Percentiles rank a stretch among this genome's conserved stretches.
phyloP scores from a whole-genome alignment of 2,113 vertebrate genomes.

The Marcusenius ussheri region DNA sequence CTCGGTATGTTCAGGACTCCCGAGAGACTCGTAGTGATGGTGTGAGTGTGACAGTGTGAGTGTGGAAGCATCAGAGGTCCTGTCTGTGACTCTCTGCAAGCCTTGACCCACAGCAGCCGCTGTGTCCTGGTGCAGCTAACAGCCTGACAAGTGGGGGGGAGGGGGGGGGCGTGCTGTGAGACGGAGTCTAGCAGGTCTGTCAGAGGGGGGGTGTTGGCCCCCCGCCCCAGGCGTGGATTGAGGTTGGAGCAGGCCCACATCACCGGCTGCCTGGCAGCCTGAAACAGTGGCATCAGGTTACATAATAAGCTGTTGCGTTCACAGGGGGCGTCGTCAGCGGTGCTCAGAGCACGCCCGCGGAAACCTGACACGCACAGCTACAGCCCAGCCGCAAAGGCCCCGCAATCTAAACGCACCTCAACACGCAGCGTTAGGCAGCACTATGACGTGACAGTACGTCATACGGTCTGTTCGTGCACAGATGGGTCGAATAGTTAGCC shows the following conservation, averaged over 20 bases:
- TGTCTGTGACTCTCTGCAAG: neutral
- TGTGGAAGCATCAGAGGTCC: neutral
- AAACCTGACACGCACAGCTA: constrained; percentile 30
- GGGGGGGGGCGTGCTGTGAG: neutral
- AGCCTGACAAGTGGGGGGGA: neutral
- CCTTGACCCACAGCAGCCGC: neutral
- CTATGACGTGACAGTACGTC: constrained; percentile 43
- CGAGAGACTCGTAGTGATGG: neutral
- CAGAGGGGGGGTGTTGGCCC: neutral
- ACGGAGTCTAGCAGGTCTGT: neutral
- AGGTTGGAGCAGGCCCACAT: constrained; percentile 24
- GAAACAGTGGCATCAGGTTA: constrained; percentile 66
- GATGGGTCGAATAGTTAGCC: neutral
- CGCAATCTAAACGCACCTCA: constrained; percentile 58
- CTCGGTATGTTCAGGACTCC: neutral
- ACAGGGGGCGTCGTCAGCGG: constrained; percentile 56
- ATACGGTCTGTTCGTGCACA: neutral
- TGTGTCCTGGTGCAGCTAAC: neutral
- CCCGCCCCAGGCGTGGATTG: neutral
- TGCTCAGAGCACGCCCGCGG: constrained; percentile 38
- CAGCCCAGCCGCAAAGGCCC: constrained; percentile 53
- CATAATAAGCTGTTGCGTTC: constrained; percentile 65
- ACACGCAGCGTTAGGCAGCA: constrained; percentile 61
- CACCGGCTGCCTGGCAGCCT: constrained; percentile 29
- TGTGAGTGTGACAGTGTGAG: neutral